These are phyloP conservation scores for Elmis aenea DNA, from an alignment of 2,888 invertebrate species.

Conservation along the genomic window DNA sequence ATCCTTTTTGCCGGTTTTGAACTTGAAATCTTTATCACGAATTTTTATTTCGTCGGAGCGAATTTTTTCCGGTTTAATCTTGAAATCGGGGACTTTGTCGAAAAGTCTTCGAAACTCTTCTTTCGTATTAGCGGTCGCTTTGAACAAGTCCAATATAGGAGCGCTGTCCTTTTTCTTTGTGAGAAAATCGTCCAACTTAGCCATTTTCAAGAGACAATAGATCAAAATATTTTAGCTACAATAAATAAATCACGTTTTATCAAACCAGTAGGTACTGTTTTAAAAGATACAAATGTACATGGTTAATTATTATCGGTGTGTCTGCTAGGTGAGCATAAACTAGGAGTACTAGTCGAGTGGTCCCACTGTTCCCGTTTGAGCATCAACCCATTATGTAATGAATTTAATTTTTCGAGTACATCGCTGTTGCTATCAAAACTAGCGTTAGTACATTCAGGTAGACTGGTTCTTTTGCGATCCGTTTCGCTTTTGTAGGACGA, in stretches of 20 bases:
- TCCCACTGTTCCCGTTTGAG: conserved; percentile 54
- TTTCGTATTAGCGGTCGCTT: conserved; percentile 67
- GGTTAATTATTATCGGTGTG: conserved; percentile 4
- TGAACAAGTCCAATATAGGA: conserved; percentile 79
- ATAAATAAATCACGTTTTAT: conserved; percentile 11
- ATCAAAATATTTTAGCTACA: conserved; percentile 10
- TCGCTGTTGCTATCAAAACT: conserved; percentile 23
- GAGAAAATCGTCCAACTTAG: conserved; percentile 77
- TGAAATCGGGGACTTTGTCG: conserved; percentile 86
- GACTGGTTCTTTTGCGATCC: conserved; percentile 14
- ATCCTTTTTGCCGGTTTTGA: conserved; percentile 70
- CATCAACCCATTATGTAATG: conserved; percentile 47
- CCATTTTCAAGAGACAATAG: conserved; percentile 43
- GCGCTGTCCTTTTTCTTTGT: conserved; percentile 80
- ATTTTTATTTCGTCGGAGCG: conserved; percentile 72
- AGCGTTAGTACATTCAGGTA: conserved; percentile 23
- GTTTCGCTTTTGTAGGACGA: conserved; percentile 14
- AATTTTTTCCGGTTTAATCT: conserved; percentile 82
- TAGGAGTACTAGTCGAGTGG: conserved; percentile 33
- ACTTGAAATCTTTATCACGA: conserved; percentile 68
- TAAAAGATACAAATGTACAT: too few species aligned
- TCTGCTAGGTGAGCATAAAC: conserved; percentile 23
- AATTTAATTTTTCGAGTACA: conserved; percentile 42
- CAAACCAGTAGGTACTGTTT: neutral
- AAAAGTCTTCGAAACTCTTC: conserved; percentile 79